Percentiles rank a stretch among this genome's conserved stretches.
phyloP scores from a whole-genome alignment of 2,113 vertebrate species.

The Orientallactaga bullata region DNA sequence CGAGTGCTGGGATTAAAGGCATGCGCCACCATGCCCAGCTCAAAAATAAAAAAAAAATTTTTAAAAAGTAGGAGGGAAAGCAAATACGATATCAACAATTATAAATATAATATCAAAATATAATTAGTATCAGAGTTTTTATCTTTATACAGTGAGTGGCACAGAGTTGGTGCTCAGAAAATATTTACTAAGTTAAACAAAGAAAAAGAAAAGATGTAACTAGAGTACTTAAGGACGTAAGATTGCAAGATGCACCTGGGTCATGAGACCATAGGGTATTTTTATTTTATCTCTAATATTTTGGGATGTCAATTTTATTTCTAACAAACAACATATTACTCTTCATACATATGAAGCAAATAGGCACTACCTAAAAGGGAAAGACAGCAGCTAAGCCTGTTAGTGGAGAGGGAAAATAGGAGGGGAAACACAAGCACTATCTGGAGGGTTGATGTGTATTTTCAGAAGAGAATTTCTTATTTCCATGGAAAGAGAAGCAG shows the following conservation, averaged over 20 bases:
- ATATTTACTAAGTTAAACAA: conserved; percentile 13
- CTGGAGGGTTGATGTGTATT: conserved; percentile 14
- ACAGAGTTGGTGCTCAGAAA: conserved; percentile 24
- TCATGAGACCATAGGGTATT: neutral
- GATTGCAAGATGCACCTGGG: neutral
- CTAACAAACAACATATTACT: neutral
- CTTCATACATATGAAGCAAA: conserved; percentile 18
- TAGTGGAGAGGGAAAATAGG: conserved; percentile 22
- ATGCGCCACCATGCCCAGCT: too few relatives aligned
- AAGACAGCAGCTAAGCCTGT: neutral
- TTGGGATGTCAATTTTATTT: conserved; percentile 31
- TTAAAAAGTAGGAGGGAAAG: too few relatives aligned
- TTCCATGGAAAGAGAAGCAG: conserved; percentile 44
- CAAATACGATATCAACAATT: neutral
- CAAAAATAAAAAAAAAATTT: too few relatives aligned
- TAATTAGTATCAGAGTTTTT: neutral
- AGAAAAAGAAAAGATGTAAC: neutral
- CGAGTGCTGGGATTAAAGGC: too few relatives aligned
- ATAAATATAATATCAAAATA: conserved; percentile 21
- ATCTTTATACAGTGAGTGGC: neutral
- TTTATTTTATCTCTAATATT: conserved; percentile 35
- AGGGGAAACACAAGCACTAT: conserved; percentile 24
- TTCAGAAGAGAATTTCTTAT: conserved; percentile 49
- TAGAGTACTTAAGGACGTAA: neutral
- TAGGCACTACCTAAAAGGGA: neutral